Percentiles rank a stretch among this genome's conserved stretches.
phyloP scores from a whole-genome alignment of 2,888 invertebrate genomes.

The Notodonta dromedarius region DNA sequence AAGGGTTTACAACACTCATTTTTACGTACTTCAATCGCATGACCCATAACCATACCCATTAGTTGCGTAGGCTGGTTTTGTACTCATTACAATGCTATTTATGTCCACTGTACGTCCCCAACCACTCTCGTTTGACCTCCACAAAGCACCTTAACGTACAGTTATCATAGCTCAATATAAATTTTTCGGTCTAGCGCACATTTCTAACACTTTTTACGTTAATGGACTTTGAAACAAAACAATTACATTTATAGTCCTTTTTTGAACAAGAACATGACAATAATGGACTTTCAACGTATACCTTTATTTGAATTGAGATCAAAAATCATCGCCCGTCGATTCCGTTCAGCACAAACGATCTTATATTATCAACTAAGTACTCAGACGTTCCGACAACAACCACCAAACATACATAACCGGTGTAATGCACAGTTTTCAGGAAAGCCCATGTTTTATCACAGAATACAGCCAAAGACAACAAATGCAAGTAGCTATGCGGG shows the following conservation, averaged over 20 bases:
- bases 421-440: conserved; percentile 87
- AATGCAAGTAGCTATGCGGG: conserved; percentile 90
- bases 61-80: background rate
- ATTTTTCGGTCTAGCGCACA: background rate
- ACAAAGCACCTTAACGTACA: background rate
- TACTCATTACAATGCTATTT: background rate
- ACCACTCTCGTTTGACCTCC: background rate
- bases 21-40: background rate
- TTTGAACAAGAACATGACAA: conserved; percentile 6
- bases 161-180: conserved; percentile 2
- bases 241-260: background rate
- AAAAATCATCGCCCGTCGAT: conserved; percentile 46
- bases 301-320: conserved; percentile 6
- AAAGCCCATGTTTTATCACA: conserved; percentile 93
- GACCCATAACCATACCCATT: background rate
- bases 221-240: background rate
- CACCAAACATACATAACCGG: conserved; percentile 88
- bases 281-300: background rate
- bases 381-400: conserved; percentile 89
- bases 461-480: conserved; percentile 90
- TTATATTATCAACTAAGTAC: conserved; percentile 81
- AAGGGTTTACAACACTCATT: background rate
- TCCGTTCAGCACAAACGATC: conserved; percentile 50
- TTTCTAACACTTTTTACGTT: background rate
- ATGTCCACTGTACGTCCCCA: background rate